Conservation (phyloP, 2,113 vertebrate species). For the human region GRCh38 chr5:94288501-94289000, state of each 20-base stretch:
- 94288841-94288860: constrained; percentile 61
- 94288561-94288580: constrained; percentile 10
- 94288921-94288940: background rate
- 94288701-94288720: constrained; percentile 63
- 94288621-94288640: constrained; percentile 60
- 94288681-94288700: constrained; percentile 64
- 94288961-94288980: background rate
- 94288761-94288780: constrained; percentile 64
- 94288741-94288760: constrained; percentile 58
- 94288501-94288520: background rate
- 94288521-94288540: background rate
- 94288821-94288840: constrained; percentile 64
- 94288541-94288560: background rate
- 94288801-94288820: constrained; percentile 45
- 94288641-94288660: constrained; percentile 68
- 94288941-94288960: background rate
- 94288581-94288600: constrained; percentile 54
- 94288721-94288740: constrained; percentile 69
- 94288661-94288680: constrained; percentile 57
- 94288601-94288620: constrained; percentile 64
- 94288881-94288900: background rate
- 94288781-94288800: constrained; percentile 61
- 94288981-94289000: background rate
- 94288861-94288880: constrained; percentile 51
- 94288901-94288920: background rate